Percentiles rank a stretch among this genome's conserved stretches.
phyloP scores from a whole-genome alignment of 2,797 vertebrate genomes.

The Eremophila alpestris region DNA sequence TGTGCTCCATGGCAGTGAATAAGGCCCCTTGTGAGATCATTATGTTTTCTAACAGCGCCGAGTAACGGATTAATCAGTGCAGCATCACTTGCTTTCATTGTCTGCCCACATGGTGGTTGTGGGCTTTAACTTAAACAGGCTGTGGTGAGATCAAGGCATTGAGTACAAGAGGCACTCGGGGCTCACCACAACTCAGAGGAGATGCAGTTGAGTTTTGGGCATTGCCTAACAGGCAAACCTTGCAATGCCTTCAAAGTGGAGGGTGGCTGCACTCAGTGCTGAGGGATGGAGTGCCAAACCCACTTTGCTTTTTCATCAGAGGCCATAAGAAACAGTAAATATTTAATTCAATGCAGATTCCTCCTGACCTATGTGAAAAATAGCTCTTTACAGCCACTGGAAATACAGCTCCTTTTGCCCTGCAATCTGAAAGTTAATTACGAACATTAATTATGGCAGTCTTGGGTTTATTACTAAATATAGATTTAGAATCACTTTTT shows the following conservation, averaged over 20 bases:
- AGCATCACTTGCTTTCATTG: slow-evolving; percentile 72
- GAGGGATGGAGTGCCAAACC: not conserved
- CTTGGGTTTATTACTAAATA: not conserved
- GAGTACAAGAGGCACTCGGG: slow-evolving; percentile 14
- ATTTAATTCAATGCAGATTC: not conserved
- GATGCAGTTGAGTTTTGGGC: not conserved
- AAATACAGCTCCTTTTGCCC: not conserved
- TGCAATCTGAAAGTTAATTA: not conserved
- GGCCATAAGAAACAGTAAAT: not conserved
- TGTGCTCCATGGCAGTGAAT: slow-evolving; percentile 61
- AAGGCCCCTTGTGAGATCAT: slow-evolving; percentile 71
- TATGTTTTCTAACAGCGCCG: slow-evolving; percentile 70
- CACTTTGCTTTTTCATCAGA: not conserved
- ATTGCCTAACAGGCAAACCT: not conserved
- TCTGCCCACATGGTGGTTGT: slow-evolving; percentile 56
- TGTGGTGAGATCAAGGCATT: slow-evolving; percentile 29
- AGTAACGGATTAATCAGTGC: slow-evolving; percentile 72
- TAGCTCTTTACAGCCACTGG: not conserved
- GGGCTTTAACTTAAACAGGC: slow-evolving; percentile 68
- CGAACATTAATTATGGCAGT: not conserved
- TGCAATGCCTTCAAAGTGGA: not conserved
- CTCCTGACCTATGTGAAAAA: not conserved
- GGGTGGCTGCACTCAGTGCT: not conserved
- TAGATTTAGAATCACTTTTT: not conserved
- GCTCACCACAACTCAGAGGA: not conserved